Conservation (phyloP, 2,797 vertebrate species). For the Ispidina lecontei region DNA sequence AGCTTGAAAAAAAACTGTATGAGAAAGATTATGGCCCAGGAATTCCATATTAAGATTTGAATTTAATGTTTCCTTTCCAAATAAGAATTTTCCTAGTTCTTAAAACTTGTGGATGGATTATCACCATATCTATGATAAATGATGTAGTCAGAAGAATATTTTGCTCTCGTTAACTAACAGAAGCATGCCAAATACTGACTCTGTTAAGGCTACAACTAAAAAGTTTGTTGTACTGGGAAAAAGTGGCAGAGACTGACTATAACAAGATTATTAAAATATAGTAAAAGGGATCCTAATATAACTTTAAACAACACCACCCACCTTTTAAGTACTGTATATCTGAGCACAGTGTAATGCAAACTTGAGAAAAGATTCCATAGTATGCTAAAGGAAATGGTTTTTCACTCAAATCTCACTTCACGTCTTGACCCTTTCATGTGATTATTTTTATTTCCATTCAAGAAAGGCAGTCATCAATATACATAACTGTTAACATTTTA, state of each 20-base stretch:
- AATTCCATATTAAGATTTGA: neutral
- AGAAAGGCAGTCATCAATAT: neutral
- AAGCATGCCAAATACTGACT: neutral
- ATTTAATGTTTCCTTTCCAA: neutral
- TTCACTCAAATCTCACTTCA: neutral
- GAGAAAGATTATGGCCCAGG: neutral
- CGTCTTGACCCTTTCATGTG: neutral
- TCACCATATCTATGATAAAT: neutral
- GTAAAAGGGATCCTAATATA: neutral
- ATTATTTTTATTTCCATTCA: neutral
- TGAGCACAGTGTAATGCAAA: neutral
- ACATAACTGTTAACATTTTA: neutral
- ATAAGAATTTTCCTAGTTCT: neutral
- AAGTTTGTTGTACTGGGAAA: neutral
- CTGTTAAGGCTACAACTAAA: neutral
- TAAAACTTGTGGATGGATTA: neutral
- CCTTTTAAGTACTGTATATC: neutral
- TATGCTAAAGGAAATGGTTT: neutral
- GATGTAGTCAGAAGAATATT: neutral
- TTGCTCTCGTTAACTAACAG: neutral
- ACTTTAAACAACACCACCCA: neutral
- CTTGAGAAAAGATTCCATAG: neutral
- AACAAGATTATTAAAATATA: neutral
- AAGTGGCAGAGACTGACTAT: neutral
- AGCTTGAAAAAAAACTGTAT: neutral